Evolutionary conservation across 2,797 vertebrate genomes (phyloP), one percentile per base, ranked within the genome.

Genomic region (Emys orbicularis): DNA sequence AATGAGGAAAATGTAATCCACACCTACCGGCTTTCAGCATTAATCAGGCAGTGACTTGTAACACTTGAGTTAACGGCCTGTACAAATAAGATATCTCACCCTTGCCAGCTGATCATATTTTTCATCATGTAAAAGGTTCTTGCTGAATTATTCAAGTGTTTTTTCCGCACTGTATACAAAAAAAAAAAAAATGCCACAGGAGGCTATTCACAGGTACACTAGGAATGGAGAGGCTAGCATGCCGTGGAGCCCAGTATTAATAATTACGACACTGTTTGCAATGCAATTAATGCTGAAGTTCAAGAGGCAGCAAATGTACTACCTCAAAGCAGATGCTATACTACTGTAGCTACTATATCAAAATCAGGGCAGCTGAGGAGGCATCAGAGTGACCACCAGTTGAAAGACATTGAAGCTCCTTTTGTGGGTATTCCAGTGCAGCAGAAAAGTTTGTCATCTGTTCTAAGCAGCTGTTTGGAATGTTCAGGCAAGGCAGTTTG

Each of bases 71-170:
- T 95, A 92, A 95, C 85, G 2, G 89, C 95, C 94, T 92, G 92
- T 88, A 94, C 94, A 96, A 97, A 95, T 94, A 95, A 96, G 94
- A 94, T 96, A 93, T 79, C 95, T 95, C 95, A 96, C 90, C 83
- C 52, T 91, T 94, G 88, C 94, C 91, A 95, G 95, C 92, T 97
- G 97, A 97, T 97, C 90, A 94, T 96, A 95, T 94, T 97, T 96
- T 96, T 96, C 97, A 97, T 97, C 95, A 97, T 95, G 93, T 96
- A 93, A 96, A 97, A 96, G 96, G 95, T 94, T 93, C 94, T 90
- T 93, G 54, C 82, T 97, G 89, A 97, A 97, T 97, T 97, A 97
- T 97, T 97, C 92, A 97, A 89, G 53, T 89, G 31, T 84, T 96
- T 97, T 96, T 57, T 84, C 85, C 85, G 65, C 54, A 72, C 47